phyloP scores from a whole-genome alignment of 35 echinoderm and acorn worm genomes.

The Stichopus chloronotus region DNA sequence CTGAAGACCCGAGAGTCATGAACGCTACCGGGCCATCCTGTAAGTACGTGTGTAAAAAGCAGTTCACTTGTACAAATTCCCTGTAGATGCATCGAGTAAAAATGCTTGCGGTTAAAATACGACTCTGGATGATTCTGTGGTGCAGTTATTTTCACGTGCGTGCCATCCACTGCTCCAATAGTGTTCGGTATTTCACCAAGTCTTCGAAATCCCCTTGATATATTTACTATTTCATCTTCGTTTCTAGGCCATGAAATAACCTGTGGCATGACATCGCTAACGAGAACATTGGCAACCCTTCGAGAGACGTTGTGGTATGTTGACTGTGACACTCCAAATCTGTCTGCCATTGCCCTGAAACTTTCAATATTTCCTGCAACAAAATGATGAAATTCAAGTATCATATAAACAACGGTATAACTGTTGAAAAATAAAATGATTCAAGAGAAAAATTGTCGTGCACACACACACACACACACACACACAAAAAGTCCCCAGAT shows the following conservation, averaged over 20 bases:
- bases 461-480: too few species aligned
- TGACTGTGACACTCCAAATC: too few species aligned
- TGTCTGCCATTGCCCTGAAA: too few species aligned
- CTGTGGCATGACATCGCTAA: background rate
- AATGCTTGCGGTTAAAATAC: constrained; percentile 12
- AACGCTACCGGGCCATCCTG: constrained; percentile 55
- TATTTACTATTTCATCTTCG: too few species aligned
- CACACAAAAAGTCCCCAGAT: too few species aligned
- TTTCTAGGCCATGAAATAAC: too few species aligned
- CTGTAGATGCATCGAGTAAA: constrained; percentile 13
- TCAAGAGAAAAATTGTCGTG: too few species aligned
- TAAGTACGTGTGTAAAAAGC: constrained; percentile 40
- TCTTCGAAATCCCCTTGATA: background rate
- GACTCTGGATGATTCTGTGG: constrained; percentile 30
- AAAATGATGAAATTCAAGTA: too few species aligned
- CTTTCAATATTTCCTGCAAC: too few species aligned
- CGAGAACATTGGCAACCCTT: background rate
- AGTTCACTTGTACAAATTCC: constrained; percentile 9
- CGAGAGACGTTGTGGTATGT: constrained; percentile 47
- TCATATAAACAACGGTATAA: too few species aligned
- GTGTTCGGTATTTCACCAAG: constrained; percentile 10
- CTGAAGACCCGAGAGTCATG: constrained; percentile 42
- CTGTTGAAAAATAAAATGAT: constrained; percentile 20
- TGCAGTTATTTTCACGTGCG: constrained; percentile 36
- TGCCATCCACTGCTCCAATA: constrained; percentile 49